A percentile compares a stretch with the other conserved stretches of the same genome.
These are phyloP conservation scores for Rhynchonycteris naso DNA, from an alignment of 2,797 vertebrate genomes.

Conservation along the genomic window DNA sequence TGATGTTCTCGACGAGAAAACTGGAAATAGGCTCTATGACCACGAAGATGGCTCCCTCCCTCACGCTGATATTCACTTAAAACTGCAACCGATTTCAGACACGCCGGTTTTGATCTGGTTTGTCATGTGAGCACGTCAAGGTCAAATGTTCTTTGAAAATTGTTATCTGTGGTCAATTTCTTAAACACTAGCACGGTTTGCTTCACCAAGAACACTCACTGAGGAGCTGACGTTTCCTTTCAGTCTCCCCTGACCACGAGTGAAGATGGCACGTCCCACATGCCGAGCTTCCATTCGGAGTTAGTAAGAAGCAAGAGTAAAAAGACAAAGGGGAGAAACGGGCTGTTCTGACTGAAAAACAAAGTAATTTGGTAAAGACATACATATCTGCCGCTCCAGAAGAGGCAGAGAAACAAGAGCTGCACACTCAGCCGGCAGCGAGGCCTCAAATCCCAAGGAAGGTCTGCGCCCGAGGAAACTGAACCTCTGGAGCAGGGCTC, in stretches of 20 bases:
- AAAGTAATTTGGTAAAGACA: background rate
- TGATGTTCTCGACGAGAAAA: background rate
- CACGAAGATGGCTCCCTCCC: background rate
- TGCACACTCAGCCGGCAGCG: fast-evolving
- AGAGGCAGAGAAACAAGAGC: background rate
- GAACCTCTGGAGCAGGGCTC: background rate
- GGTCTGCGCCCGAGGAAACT: fast-evolving
- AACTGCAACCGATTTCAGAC: background rate
- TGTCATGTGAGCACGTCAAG: background rate
- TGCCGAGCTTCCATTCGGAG: fast-evolving
- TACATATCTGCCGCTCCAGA: background rate
- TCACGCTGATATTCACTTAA: background rate
- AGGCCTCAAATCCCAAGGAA: background rate
- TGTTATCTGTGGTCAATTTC: background rate
- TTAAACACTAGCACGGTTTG: background rate
- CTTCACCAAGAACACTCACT: background rate
- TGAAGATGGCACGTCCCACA: background rate
- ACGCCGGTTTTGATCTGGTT: background rate
- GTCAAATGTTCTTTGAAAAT: background rate
- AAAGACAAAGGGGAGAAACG: background rate
- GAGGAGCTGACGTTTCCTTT: background rate
- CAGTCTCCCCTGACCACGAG: background rate
- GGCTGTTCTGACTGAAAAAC: background rate
- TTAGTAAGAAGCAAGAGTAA: background rate
- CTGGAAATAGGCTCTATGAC: background rate